phyloP scores from a whole-genome alignment of 2,888 invertebrate genomes.

The Metalampra italica region DNA sequence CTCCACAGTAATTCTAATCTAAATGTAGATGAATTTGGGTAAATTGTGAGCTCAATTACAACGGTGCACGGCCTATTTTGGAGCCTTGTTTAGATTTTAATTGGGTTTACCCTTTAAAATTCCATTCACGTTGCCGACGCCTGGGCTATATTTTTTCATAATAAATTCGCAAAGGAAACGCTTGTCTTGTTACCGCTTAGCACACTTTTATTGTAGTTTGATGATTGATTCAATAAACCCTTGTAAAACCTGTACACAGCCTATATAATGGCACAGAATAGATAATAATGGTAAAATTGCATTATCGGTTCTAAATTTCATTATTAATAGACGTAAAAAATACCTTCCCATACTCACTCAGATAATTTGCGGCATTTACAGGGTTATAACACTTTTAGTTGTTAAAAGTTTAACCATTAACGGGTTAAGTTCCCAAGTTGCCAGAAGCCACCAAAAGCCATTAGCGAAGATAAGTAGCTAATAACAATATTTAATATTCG shows the following conservation, averaged over 20 bases:
- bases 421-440: background rate
- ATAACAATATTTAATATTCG: slow-evolving; percentile 5
- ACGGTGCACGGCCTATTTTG: slow-evolving; percentile 12
- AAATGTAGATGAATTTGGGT: slow-evolving; percentile 37
- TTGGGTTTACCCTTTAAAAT: slow-evolving; percentile 27
- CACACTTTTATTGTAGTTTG: too few relatives aligned
- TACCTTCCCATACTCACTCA: too few relatives aligned
- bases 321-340: too few relatives aligned
- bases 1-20: slow-evolving; percentile 34
- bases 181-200: too few relatives aligned
- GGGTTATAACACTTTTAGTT: background rate
- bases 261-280: too few relatives aligned
- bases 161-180: background rate
- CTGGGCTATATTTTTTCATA: background rate
- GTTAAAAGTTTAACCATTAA: background rate
- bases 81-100: slow-evolving; percentile 42
- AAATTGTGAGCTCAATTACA: slow-evolving; percentile 27
- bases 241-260: too few relatives aligned
- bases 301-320: too few relatives aligned
- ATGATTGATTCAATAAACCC: too few relatives aligned
- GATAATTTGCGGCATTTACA: background rate
- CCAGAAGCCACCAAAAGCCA: background rate
- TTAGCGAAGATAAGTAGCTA: slow-evolving; percentile 1
- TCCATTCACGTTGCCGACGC: slow-evolving; percentile 7
- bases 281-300: too few relatives aligned